phyloP scores from a whole-genome alignment of 2,888 invertebrate genomes.

The Eutolmus rufibarbis region DNA sequence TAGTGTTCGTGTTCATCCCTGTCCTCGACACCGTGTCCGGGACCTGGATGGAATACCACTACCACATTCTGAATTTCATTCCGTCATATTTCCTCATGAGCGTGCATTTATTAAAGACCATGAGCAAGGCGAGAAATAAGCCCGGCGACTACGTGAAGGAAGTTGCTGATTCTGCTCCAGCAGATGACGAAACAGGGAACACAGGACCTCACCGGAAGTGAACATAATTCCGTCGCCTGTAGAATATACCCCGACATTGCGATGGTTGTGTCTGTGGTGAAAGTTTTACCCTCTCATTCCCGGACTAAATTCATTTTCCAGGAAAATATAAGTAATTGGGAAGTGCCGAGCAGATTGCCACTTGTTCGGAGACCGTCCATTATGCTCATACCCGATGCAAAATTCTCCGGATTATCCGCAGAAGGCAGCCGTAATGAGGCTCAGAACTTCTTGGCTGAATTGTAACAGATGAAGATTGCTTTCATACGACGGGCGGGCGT shows the following conservation, averaged over 20 bases:
- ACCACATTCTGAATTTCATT: constrained; percentile 19
- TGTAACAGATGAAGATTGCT: constrained; percentile 17
- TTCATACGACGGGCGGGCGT: background rate
- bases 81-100: constrained; percentile 30
- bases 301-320: background rate
- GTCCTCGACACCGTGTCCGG: background rate
- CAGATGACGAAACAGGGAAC: background rate
- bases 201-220: background rate
- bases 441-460: constrained; percentile 10
- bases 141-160: constrained; percentile 9
- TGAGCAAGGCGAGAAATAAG: constrained; percentile 11
- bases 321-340: constrained; percentile 24
- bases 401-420: background rate
- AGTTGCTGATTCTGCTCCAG: background rate
- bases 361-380: constrained; percentile 14
- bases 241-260: background rate
- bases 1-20: background rate
- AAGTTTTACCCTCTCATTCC: background rate
- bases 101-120: constrained; percentile 14
- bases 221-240: background rate
- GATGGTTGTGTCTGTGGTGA: background rate
- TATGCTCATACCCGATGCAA: background rate
- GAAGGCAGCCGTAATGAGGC: background rate
- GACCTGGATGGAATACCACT: background rate
- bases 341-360: constrained; percentile 10